phyloP scores from a whole-genome alignment of 2,888 invertebrate species.

The Apeira syringaria region DNA sequence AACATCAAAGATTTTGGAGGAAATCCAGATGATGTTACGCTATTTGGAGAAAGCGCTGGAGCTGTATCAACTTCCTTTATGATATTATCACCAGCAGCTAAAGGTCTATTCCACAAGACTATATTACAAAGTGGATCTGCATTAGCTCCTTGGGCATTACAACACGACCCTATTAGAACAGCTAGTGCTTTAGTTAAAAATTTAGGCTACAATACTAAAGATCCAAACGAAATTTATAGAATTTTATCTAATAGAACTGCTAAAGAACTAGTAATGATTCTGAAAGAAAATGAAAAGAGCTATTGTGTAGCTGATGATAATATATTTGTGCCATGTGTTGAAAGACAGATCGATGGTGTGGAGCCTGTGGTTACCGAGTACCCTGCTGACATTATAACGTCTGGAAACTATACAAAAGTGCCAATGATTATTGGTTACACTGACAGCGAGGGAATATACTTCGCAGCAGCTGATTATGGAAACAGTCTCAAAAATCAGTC shows the following conservation, averaged over 20 bases:
- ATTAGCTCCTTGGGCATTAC: constrained; percentile 65
- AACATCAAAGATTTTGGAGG: constrained; percentile 71
- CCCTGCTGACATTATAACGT: constrained; percentile 56
- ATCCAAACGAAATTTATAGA: constrained; percentile 60
- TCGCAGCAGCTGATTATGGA: constrained; percentile 64
- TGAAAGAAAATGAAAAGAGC: constrained; percentile 58
- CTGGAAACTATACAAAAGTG: constrained; percentile 68
- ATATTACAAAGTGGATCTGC: constrained; percentile 72
- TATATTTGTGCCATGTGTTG: constrained; percentile 69
- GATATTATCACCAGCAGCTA: constrained; percentile 60
- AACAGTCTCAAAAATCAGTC: constrained; percentile 47
- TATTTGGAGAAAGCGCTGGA: constrained; percentile 77
- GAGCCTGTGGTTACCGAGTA: constrained; percentile 60
- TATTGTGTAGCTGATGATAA: constrained; percentile 59
- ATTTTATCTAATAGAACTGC: constrained; percentile 57
- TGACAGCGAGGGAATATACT: constrained; percentile 70
- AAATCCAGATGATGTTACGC: constrained; percentile 63
- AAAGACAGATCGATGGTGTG: constrained; percentile 60
- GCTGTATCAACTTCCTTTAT: constrained; percentile 67
- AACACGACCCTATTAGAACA: constrained; percentile 61
- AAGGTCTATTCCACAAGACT: constrained; percentile 66
- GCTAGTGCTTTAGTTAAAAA: constrained; percentile 60
- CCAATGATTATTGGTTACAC: constrained; percentile 75
- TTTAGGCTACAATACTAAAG: constrained; percentile 62
- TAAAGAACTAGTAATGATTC: constrained; percentile 55